Evolutionary conservation across 2,797 vertebrate species (phyloP), one percentile per base, ranked within the genome.

Genomic region (Trematocara caparti): DNA sequence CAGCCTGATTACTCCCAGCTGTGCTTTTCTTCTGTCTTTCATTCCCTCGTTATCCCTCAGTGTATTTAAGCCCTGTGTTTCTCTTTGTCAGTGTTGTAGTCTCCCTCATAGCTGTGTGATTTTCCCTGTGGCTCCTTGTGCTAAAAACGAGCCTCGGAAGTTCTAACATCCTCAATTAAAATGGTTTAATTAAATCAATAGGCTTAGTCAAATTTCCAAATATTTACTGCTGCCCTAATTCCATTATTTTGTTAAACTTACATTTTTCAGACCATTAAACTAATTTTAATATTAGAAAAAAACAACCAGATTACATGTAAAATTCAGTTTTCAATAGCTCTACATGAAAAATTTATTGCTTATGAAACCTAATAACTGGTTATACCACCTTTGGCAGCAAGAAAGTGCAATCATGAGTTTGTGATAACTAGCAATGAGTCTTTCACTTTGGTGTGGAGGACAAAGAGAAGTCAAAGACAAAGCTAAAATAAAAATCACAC

Each of bases 331-430:
- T 34, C 6, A 34, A 57, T 57, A 11, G 55, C 55, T 59, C 30
- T n/a, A 34, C 3, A 4, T 11, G 3, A 59, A 34, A 59, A 6
- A 3, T n/a, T 0, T n/a, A 34, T n/a, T 59, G 55, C 55, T 11
- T 34, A 24, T 24, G 24, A 24, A 24, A 34, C 15, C 55, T 59
- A 34, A 11, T 59, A 34, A 59, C 30, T 34, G 30, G 55, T 11
- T 59, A 34, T 34, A 34, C 55, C 55, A 57, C 14, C 27, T 27
- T 57, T 55, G 3, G 53, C 14, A 55, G 53, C 8, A 32, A 57
- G 27, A 57, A 57, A 57, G 53, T 36, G 32, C 32, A 62, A 7
- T 19, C 0, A 36, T 7, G 17, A 62, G 57, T 62, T 62, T 36
- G 17, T 36, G 6, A 8, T 38, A 21, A 62, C 11, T 62, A 11